Base-by-base conservation (phyloP, 1,140 invertebrate genomes). In the Sycophaga agraensis region DNA sequence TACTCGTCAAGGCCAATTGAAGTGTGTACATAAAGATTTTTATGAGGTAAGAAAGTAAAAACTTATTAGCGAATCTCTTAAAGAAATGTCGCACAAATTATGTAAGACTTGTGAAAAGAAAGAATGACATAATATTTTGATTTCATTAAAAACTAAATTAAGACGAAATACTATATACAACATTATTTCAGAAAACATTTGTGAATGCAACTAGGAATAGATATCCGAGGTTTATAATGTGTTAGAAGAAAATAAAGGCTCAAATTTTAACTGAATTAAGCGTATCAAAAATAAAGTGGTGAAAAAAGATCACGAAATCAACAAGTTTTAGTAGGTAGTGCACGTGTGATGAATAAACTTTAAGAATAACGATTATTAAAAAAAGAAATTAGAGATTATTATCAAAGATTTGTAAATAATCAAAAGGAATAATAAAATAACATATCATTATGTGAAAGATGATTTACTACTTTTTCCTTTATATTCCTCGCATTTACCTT, bases 361-460 rank as follows among this genome's bases (percentile, higher is more conserved):
- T 48, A 22, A 58, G 50, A 66, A 54, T 48, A 59, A 64, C 9
- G 28, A 31, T 6, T 4, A 4, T 31, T 31, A 11, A 11, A 31
- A 31, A 58, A 55, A 73, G 63, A 39, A 73, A 73, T 74, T 80
- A 80, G 76, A 80, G 73, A 78, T 80, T 80, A 80, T 77, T 79
- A 80, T 75, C 34, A 71, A 75, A 78, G 70, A 78, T 80, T 80
- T 79, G 78, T 79, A 80, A 79, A 79, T 79, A 80, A 77, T 71
- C 67, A 69, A 73, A 69, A 80, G 75, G 77, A 73, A 78, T 77
- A 79, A 78, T 78, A 80, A 80, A 78, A 79, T 79, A 80, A 75
- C 65, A 79, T 78, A 6, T 6, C 69, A 54, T 45, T 54, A 60
- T 45, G 49, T n/a, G 50, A 60, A 37, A 39, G 16, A 35, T 58